A percentile compares a stretch with the other conserved stretches of the same genome.
phyloP scores from a whole-genome alignment of 2,888 invertebrate species.

The Plebejus melissa region DNA sequence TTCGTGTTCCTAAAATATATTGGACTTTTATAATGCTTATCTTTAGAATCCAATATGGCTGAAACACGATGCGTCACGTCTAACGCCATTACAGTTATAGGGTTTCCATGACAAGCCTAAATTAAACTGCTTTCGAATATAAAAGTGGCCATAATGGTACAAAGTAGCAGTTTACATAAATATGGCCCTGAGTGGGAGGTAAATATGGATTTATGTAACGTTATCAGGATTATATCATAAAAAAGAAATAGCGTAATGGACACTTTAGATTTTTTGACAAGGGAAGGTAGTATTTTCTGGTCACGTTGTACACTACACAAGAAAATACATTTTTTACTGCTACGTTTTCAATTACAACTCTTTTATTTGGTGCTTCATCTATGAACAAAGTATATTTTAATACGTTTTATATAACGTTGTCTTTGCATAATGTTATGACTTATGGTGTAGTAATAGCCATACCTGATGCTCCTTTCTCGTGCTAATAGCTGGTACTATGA shows the following conservation, averaged over 20 bases:
- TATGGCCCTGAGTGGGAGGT: not conserved
- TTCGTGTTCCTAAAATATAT: slow-evolving; percentile 9
- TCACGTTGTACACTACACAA: not conserved
- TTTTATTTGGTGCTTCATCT: not conserved
- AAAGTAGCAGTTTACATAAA: not conserved
- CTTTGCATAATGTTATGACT: not conserved
- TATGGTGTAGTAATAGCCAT: not conserved
- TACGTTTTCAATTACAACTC: slow-evolving; percentile 2
- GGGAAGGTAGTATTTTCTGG: not conserved
- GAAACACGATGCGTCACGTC: slow-evolving; percentile 31
- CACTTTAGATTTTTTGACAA: not conserved
- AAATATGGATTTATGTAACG: not conserved
- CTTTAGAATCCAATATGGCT: slow-evolving; percentile 34
- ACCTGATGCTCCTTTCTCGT: not conserved
- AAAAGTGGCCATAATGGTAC: not conserved
- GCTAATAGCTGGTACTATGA: not conserved
- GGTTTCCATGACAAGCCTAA: slow-evolving; percentile 34
- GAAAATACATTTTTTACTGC: not conserved
- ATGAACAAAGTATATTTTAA: not conserved
- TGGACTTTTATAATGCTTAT: slow-evolving; percentile 19
- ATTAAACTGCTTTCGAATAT: slow-evolving; percentile 23
- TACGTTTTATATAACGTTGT: not conserved
- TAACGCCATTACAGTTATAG: slow-evolving; percentile 32
- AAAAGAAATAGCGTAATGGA: not conserved
- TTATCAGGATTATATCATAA: not conserved